phyloP scores from a whole-genome alignment of 2,113 vertebrate species.

The Miniopterus natalensis region DNA sequence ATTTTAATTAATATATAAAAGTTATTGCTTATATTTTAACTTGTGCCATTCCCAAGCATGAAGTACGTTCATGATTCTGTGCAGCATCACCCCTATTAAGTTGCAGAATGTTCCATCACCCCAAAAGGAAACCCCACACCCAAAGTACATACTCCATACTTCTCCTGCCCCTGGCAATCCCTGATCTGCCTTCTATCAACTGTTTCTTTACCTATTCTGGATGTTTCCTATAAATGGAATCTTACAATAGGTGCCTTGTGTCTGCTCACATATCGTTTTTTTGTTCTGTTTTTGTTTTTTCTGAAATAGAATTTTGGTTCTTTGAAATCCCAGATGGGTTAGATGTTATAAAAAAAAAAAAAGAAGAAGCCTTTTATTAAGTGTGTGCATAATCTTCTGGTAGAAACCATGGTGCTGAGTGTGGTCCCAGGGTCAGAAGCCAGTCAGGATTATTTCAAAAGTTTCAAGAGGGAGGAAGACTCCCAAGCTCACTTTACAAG shows the following conservation, averaged over 20 bases:
- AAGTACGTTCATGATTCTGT: neutral
- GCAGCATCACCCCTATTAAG: neutral
- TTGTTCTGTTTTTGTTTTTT: neutral
- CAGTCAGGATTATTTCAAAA: neutral
- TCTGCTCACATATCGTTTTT: neutral
- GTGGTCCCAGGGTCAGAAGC: neutral
- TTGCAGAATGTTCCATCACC: neutral
- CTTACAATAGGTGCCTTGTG: neutral
- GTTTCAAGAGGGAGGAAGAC: neutral
- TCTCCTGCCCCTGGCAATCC: neutral
- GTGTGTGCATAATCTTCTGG: neutral
- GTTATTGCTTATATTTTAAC: neutral
- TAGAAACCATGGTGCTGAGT: neutral
- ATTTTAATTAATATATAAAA: neutral
- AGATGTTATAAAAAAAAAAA: neutral
- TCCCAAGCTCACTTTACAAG: neutral
- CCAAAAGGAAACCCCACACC: neutral
- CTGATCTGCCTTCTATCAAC: neutral
- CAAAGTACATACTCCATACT: neutral
- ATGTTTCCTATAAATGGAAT: neutral
- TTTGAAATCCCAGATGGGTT: neutral
- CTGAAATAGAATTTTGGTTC: neutral
- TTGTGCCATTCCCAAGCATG: neutral
- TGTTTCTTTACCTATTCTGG: neutral
- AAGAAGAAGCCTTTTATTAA: neutral